phyloP scores from a whole-genome alignment of 92 coral and sea anemone genomes.

The Actinernus sp. region DNA sequence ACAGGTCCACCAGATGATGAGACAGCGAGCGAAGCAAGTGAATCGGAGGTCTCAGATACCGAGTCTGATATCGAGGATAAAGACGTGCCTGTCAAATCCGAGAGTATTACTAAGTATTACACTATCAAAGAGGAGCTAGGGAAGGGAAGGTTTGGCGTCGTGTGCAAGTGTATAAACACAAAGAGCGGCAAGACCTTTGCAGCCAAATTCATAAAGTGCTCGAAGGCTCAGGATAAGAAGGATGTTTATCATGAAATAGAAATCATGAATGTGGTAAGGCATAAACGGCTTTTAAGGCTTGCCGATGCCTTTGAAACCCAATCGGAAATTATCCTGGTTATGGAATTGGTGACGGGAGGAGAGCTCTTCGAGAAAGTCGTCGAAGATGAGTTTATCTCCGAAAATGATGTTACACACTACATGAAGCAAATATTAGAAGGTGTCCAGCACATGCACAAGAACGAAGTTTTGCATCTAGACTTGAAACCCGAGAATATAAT shows the following conservation, averaged over 20 bases:
- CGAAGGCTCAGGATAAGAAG: constrained; percentile 69
- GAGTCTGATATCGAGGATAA: constrained; percentile 70
- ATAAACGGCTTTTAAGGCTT: constrained; percentile 84
- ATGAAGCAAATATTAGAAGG: constrained; percentile 97
- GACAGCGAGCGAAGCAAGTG: constrained; percentile 75
- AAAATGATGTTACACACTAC: constrained; percentile 88
- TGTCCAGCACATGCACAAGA: constrained; percentile 90
- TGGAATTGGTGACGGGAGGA: constrained; percentile 96
- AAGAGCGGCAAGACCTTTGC: constrained; percentile 87
- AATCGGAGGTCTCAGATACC: constrained; percentile 77
- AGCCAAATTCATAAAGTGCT: constrained; percentile 91
- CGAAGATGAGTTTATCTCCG: constrained; percentile 96
- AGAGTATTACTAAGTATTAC: constrained; percentile 77
- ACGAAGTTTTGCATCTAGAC: constrained; percentile 90
- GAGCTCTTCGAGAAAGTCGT: constrained; percentile 97
- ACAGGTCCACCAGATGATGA: constrained; percentile 79
- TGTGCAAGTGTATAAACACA: constrained; percentile 88
- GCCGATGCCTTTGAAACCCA: constrained; percentile 84
- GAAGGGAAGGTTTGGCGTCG: constrained; percentile 97
- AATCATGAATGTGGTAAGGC: constrained; percentile 84
- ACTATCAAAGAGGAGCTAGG: constrained; percentile 94
- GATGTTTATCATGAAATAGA: constrained; percentile 93
- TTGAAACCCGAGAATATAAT: constrained; percentile 97
- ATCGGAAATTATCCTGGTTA: constrained; percentile 95
- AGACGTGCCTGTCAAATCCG: constrained; percentile 57